Conservation (phyloP, 2,888 invertebrate species). For the Lasioglossum malachurum region DNA sequence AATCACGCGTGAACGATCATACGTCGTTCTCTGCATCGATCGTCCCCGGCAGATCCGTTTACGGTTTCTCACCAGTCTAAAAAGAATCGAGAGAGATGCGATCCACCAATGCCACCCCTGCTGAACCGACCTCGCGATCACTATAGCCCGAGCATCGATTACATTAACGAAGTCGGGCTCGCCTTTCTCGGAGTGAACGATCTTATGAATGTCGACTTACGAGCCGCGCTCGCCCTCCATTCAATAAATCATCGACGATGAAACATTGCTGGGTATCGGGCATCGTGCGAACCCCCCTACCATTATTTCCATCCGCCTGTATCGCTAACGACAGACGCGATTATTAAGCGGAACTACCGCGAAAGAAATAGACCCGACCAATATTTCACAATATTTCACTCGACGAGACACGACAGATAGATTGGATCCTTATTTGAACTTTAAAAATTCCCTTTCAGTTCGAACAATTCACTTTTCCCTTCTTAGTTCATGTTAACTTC, state of each 20-base stretch:
- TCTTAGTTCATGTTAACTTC: no score
- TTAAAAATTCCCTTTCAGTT: not conserved
- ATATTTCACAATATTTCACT: not conserved
- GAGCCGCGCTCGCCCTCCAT: not conserved
- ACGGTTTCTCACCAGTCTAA: slow-evolving; percentile 9
- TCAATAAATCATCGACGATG: not conserved
- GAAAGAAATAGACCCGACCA: not conserved
- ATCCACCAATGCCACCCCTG: not conserved
- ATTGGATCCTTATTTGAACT: not conserved
- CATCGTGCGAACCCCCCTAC: not conserved
- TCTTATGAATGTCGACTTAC: not conserved
- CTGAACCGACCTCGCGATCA: not conserved
- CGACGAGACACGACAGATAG: not conserved
- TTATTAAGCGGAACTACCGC: not conserved
- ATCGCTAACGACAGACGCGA: not conserved
- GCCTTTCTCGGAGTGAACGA: not conserved
- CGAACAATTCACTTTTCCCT: not conserved
- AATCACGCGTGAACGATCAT: slow-evolving; percentile 42
- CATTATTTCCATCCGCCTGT: not conserved
- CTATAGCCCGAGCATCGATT: slow-evolving; percentile 18
- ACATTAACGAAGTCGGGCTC: slow-evolving; percentile 22
- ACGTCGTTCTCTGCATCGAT: not conserved
- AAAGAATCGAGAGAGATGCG: not conserved
- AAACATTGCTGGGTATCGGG: slow-evolving; percentile 23
- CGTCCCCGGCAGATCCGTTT: slow-evolving; percentile 7